These are phyloP conservation scores for Alauda arvensis DNA, from an alignment of 2,797 vertebrate genomes.

Conservation along the genomic window DNA sequence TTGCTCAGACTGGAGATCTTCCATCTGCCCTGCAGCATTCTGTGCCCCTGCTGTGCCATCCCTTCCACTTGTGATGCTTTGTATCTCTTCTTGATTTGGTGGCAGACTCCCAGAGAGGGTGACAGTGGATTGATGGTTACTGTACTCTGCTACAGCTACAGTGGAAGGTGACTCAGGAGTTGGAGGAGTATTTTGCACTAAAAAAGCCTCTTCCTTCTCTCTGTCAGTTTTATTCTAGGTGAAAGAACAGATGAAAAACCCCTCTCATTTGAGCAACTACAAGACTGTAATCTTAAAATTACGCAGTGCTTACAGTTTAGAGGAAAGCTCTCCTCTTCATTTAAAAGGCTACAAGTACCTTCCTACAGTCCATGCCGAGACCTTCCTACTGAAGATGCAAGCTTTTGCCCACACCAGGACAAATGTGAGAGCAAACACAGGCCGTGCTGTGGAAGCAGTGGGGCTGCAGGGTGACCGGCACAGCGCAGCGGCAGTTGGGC, in stretches of 20 bases:
- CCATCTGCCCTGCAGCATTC: constrained; percentile 75
- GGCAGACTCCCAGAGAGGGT: constrained; percentile 52
- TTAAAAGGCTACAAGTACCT: not conserved
- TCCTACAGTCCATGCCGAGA: not conserved
- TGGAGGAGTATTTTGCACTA: constrained; percentile 88
- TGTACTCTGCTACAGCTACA: constrained; percentile 70
- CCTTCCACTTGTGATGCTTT: constrained; percentile 75
- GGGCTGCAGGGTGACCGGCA: accelerated
- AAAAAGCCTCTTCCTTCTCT: constrained; percentile 83
- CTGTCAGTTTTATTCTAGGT: constrained; percentile 89
- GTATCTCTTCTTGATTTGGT: constrained; percentile 78
- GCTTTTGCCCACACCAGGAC: no score
- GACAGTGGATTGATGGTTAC: constrained; percentile 70
- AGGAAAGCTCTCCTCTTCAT: not conserved
- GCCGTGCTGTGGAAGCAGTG: accelerated
- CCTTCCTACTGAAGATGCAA: not conserved
- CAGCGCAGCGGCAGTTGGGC: not conserved
- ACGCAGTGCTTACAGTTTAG: not conserved
- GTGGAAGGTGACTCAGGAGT: constrained; percentile 83
- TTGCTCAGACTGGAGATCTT: constrained; percentile 78
- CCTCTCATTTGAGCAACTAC: not conserved
- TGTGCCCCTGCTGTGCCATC: constrained; percentile 79
- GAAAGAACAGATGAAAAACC: constrained; percentile 16
- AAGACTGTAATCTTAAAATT: not conserved
- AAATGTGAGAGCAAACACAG: not conserved